Evolutionary conservation across 2,113 vertebrate species (phyloP), one percentile per base, ranked within the genome.

Genomic region (Cheirogaleus medius): DNA sequence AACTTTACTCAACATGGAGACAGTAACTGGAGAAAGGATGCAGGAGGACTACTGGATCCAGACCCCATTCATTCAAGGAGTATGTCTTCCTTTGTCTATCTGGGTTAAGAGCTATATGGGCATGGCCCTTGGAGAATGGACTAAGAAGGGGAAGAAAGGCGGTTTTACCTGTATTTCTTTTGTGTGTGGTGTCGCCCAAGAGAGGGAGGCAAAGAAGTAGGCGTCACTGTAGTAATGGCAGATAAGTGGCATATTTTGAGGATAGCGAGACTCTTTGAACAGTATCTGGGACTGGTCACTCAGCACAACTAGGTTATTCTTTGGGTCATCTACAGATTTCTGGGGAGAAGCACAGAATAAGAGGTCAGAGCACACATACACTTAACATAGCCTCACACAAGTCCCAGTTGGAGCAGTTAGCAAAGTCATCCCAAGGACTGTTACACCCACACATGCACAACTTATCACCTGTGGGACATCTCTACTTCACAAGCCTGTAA

Each of bases 111-210:
- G 25, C 27, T 60, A 17, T 14, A 56, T 73, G 39, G 85, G 56
- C 64, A 47, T 52, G 25, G 69, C 10, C 77, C 68, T 29, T 23
- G 11, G 44, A 52, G 21, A 69, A 49, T n/a, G 77, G 39, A 42
- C 68, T 71, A 52, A 63, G 60, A 25, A 78, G 14, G 25, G 39
- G 27, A 44, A 71, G 66, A 56, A 82, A 88, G 10, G 49, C 3
- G 8, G 66, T 60, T 83, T 97, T 96, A 98, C 98, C 97, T 97
- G 95, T 77, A 58, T 87, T 95, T 97, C 97, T 84, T 80, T 97
- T 15, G 76, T 83, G 77, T 37, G 82, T 58, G 93, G 27, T 23
- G 92, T 87, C 17, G 86, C 81, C 98, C 98, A 98, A 42, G 96
- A 94, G 77, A 99, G 97, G 32, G 97, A 97, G 39, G 97, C 97